These are phyloP conservation scores for Hoplias malabaricus DNA, from an alignment of 2,113 vertebrate species.

Conservation along the genomic window DNA sequence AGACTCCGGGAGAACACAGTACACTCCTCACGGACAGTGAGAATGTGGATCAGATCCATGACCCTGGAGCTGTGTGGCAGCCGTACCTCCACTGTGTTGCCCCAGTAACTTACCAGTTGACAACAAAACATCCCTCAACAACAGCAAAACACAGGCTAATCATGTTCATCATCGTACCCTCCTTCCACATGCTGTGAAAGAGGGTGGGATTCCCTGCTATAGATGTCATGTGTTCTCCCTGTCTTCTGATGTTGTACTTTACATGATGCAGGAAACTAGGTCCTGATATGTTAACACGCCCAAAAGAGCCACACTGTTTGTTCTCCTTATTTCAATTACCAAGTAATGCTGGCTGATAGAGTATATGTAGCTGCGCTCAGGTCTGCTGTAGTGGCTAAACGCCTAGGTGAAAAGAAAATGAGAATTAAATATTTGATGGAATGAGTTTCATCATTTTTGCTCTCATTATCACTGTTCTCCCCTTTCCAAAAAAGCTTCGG, in stretches of 20 bases:
- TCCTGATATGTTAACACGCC: not conserved
- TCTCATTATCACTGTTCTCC: constrained; percentile 6
- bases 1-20: too few relatives aligned
- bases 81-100: too few relatives aligned
- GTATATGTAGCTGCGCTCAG: not conserved
- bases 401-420: not conserved
- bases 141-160: too few relatives aligned
- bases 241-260: too few relatives aligned
- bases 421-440: not conserved
- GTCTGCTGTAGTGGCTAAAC: not conserved
- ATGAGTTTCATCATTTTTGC: constrained; percentile 23
- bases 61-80: too few relatives aligned
- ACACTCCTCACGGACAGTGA: too few relatives aligned
- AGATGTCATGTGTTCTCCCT: not conserved
- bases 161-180: too few relatives aligned
- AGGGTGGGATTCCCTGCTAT: not conserved
- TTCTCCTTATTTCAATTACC: not conserved
- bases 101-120: too few relatives aligned
- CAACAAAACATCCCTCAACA: too few relatives aligned
- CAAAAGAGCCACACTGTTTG: not conserved
- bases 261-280: not conserved
- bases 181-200: too few relatives aligned
- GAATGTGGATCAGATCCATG: too few relatives aligned
- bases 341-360: not conserved
- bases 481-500: not conserved